A percentile compares a stretch with the other conserved stretches of the same genome.
phyloP scores from a whole-genome alignment of 2,113 vertebrate species.

The Psittacara wagleri region DNA sequence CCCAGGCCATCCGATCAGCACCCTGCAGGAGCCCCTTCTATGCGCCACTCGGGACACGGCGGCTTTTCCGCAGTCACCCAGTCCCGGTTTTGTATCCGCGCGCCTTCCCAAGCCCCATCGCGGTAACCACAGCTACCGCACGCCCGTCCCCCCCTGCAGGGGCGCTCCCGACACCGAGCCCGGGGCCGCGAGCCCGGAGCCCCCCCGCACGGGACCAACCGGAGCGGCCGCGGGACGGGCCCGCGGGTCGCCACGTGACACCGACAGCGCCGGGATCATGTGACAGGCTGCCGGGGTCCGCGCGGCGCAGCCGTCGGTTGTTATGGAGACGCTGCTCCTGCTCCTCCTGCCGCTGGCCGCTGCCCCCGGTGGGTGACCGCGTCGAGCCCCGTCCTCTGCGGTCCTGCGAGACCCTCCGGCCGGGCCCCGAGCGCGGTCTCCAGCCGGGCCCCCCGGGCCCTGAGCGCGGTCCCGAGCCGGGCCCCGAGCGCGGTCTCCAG shows the following conservation, averaged over 20 bases:
- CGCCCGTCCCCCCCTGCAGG: accelerated
- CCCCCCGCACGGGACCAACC: accelerated
- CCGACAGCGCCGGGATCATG: accelerated
- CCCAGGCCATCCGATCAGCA: background rate
- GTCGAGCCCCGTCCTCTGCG: too few species aligned
- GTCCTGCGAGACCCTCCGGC: background rate
- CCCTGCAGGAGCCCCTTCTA: too few species aligned
- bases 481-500: too few species aligned
- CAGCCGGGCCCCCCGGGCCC: too few species aligned
- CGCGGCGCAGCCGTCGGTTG: accelerated
- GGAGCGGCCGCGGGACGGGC: too few species aligned
- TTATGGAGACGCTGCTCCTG: background rate
- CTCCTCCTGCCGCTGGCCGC: too few species aligned
- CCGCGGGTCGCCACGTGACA: background rate
- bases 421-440: too few species aligned
- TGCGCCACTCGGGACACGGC: too few species aligned
- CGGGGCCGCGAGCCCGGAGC: too few species aligned
- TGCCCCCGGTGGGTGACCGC: background rate
- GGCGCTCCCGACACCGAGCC: background rate
- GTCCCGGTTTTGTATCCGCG: background rate
- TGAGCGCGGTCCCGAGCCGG: too few species aligned
- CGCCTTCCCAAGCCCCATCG: too few species aligned
- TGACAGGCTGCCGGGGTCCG: accelerated
- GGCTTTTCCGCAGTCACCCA: background rate
- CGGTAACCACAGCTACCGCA: background rate